These are phyloP conservation scores for Lobophora halterata DNA, from an alignment of 2,888 invertebrate genomes.

Conservation along the genomic window DNA sequence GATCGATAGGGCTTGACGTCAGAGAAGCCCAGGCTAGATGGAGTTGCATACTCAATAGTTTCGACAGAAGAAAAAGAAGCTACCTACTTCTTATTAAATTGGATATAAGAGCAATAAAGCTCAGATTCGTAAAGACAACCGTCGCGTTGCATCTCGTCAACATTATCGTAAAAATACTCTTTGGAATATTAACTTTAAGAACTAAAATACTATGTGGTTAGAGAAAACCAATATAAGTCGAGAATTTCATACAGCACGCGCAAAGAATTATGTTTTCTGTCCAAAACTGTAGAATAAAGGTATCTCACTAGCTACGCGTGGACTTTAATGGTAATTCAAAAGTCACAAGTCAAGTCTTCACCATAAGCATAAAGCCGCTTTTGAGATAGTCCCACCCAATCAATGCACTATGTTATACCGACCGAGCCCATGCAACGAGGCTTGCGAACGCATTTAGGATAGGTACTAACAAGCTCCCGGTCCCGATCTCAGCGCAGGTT, in stretches of 20 bases:
- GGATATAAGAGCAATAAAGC: constrained; percentile 3
- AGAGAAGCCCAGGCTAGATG: constrained; percentile 42
- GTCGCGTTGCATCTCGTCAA: background rate
- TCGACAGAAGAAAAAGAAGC: background rate
- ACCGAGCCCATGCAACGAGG: constrained; percentile 3
- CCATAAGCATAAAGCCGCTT: too few species aligned
- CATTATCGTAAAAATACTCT: constrained; percentile 6
- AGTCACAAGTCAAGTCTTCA: too few species aligned
- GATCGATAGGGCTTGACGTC: constrained; percentile 72
- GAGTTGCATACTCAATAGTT: constrained; percentile 10
- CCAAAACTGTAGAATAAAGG: too few species aligned
- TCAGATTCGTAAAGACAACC: background rate
- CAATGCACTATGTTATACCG: too few species aligned
- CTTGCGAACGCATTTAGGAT: constrained; percentile 29
- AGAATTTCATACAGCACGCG: too few species aligned
- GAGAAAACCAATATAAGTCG: constrained; percentile 1
- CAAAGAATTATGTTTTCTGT: too few species aligned
- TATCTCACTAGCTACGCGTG: too few species aligned
- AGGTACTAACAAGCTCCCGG: constrained; percentile 25
- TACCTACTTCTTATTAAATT: background rate
- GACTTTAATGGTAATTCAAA: too few species aligned
- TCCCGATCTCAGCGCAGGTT: too few species aligned
- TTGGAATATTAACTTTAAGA: constrained; percentile 3
- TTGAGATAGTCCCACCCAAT: too few species aligned
- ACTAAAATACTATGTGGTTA: constrained; percentile 1